Evolutionary conservation across 1,140 invertebrate genomes (phyloP), one percentile per base, ranked within the genome.

Genomic region (Diorhabda sublineata): DNA sequence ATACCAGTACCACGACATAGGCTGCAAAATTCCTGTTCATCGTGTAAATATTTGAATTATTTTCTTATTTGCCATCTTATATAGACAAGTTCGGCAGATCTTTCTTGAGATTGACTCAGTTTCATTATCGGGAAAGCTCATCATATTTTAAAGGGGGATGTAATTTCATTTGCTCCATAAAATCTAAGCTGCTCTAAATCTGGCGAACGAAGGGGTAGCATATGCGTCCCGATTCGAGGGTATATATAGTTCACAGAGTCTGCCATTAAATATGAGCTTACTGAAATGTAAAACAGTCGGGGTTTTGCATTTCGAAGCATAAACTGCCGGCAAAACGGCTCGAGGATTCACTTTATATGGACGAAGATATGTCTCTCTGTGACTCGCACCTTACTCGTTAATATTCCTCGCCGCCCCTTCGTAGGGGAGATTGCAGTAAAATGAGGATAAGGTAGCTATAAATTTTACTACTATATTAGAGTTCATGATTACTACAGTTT

Each of bases 121-220:
- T 81, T 80, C 80, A 80, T 81, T 80, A 81, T 79, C 76, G 78
- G 75, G 72, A 81, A 74, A 80, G 78, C 79, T 80, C 77, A 79
- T 80, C 78, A 81, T 81, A 81, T 79, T 79, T 81, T 80, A 80
- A 81, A 79, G 78, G 78, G 79, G 79, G 78, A 78, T 76, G 80
- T 81, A 80, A 81, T 81, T 81, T 81, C 79, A 81, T 80, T 81
- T 81, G 79, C 78, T 79, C 80, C 80, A 80, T 81, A 80, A 81
- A 81, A 79, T 81, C 79, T 80, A 80, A 80, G 79, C 79, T 73
- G 76, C 73, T 76, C 78, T 79, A 79, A 80, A 80, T 80, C 79
- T 77, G 77, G 73, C 73, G 69, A 72, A 72, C 71, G 67, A 71
- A 75, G 75, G 74, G 75, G 74, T 73, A 74, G 77, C 77, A 79